These are phyloP conservation scores for Zaprionus vittiger DNA, from an alignment of 1,140 invertebrate genomes.

Conservation along the genomic window DNA sequence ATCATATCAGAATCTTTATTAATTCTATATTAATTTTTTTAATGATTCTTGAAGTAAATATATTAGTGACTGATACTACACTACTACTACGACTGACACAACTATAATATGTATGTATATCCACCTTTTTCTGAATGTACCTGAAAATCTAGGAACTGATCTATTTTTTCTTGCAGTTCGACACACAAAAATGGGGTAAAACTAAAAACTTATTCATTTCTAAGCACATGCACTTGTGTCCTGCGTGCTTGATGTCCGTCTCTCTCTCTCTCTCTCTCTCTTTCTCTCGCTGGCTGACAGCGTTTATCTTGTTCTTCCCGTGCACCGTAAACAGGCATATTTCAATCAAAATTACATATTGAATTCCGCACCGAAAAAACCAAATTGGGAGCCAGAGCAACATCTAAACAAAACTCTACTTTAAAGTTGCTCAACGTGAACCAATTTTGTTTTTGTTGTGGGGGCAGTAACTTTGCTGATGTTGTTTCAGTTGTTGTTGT, in stretches of 20 bases:
- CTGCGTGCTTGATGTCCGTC: conserved; percentile 4
- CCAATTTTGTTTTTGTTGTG: conserved; percentile 43
- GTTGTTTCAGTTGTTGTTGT: conserved; percentile 16
- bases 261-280: conserved; percentile 9
- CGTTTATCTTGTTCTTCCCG: conserved; percentile 37
- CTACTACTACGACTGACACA: too few species aligned
- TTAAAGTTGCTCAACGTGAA: conserved; percentile 1
- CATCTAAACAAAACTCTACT: conserved; percentile 19
- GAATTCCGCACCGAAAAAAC: conserved; percentile 59
- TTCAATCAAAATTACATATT: conserved; percentile 81
- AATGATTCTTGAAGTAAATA: too few species aligned
- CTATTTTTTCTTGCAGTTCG: conserved; percentile 32
- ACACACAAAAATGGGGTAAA: conserved; percentile 2
- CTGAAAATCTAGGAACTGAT: neutral
- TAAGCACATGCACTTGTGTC: conserved; percentile 48
- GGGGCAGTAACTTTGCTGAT: conserved; percentile 32
- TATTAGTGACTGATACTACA: too few species aligned
- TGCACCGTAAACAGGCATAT: conserved; percentile 74
- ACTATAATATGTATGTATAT: too few species aligned
- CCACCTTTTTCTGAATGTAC: too few species aligned
- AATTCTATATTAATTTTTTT: too few species aligned
- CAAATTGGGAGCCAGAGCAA: conserved; percentile 30
- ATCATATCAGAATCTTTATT: too few species aligned
- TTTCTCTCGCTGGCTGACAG: conserved; percentile 22
- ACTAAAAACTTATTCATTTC: conserved; percentile 69